These are phyloP conservation scores for Eupithecia vulgata DNA, from an alignment of 2,888 invertebrate species.

Conservation along the genomic window DNA sequence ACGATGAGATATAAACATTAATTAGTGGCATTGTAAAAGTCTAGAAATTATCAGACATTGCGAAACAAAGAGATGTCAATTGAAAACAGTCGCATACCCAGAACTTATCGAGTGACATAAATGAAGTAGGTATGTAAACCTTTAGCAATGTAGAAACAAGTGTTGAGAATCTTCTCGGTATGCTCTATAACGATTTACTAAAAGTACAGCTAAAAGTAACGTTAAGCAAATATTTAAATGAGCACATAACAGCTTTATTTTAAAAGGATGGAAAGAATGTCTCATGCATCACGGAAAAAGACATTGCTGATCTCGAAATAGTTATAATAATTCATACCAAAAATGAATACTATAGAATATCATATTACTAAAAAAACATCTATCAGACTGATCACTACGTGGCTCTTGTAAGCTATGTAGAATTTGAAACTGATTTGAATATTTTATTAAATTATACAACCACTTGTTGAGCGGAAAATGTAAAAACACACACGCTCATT, in stretches of 20 bases:
- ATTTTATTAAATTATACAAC: slow-evolving; percentile 32
- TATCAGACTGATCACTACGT: neutral
- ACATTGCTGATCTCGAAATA: neutral
- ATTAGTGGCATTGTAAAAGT: slow-evolving; percentile 5
- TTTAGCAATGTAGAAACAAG: slow-evolving; percentile 1
- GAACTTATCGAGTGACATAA: slow-evolving; percentile 33
- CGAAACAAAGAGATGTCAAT: slow-evolving; percentile 27
- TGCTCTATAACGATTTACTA: neutral
- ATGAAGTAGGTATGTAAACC: slow-evolving; percentile 12
- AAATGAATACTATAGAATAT: neutral
- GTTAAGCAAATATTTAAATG: neutral
- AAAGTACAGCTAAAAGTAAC: neutral
- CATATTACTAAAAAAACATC: neutral
- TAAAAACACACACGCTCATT: slow-evolving; percentile 36
- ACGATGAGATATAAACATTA: neutral
- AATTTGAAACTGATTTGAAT: slow-evolving; percentile 33
- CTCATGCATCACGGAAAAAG: neutral
- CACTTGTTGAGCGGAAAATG: slow-evolving; percentile 38
- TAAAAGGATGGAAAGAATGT: neutral
- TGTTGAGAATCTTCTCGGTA: slow-evolving; percentile 1
- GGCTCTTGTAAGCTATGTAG: neutral
- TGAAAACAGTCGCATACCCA: slow-evolving; percentile 24
- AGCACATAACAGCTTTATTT: neutral
- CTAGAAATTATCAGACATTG: slow-evolving; percentile 21
- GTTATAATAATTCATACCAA: neutral